Evolutionary conservation across 92 coral and sea anemone genomes (phyloP).

Genomic region (Palythoa heliodiscus): DNA sequence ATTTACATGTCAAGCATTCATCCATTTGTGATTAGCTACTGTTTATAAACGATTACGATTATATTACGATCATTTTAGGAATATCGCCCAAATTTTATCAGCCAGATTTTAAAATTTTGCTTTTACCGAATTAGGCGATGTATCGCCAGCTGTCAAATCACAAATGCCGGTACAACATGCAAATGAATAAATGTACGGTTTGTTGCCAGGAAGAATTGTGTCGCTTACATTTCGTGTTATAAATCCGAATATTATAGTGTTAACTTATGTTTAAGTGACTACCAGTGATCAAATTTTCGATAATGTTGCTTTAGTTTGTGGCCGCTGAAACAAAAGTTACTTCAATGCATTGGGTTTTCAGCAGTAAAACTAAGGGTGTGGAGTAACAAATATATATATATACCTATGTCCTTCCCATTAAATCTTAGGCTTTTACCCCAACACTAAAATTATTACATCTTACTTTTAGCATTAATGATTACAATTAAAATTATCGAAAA

Average conservation of each 20-base stretch:
- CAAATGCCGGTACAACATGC: neutral
- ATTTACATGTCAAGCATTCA: neutral
- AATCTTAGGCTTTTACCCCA: too few relatives aligned
- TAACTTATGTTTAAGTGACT: neutral
- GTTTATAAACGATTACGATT: neutral
- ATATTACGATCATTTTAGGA: neutral
- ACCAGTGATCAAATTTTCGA: neutral
- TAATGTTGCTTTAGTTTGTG: neutral
- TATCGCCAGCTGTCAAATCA: constrained; percentile 21
- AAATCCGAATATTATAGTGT: neutral
- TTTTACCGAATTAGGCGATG: neutral
- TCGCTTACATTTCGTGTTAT: neutral
- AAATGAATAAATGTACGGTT: constrained; percentile 3
- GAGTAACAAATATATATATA: neutral
- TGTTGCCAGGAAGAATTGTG: neutral
- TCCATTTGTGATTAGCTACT: neutral
- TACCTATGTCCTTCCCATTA: too few relatives aligned
- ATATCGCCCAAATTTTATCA: neutral
- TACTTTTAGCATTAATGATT: too few relatives aligned
- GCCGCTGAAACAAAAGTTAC: neutral
- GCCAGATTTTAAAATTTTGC: neutral
- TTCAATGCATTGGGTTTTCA: neutral
- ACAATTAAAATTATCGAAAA: too few relatives aligned
- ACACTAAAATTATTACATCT: too few relatives aligned
- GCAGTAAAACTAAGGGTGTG: neutral